Conservation (phyloP, 1,140 invertebrate species). For the Drosophila nigrodunni region DNA sequence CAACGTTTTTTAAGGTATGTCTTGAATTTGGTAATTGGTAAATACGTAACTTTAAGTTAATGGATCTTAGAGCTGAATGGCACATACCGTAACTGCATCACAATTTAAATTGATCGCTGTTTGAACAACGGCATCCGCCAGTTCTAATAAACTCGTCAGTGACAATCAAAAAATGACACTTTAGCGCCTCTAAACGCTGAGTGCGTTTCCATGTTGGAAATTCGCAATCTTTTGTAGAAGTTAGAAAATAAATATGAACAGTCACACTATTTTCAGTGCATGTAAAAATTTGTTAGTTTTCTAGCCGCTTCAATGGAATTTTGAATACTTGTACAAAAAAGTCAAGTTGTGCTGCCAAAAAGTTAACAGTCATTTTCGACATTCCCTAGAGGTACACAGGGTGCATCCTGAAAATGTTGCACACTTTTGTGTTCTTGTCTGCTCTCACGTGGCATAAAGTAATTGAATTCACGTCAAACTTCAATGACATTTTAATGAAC, state of each 20-base stretch:
- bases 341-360: neutral
- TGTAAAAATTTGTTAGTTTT: neutral
- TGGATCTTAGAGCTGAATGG: conserved; percentile 9
- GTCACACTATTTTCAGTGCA: neutral
- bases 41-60: conserved; percentile 17
- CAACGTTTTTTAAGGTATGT: too few species aligned
- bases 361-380: neutral
- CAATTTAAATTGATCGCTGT: neutral
- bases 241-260: neutral
- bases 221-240: neutral
- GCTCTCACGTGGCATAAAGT: conserved; percentile 46
- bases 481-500: conserved; percentile 67
- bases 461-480: conserved; percentile 61
- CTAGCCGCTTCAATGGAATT: neutral
- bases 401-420: neutral
- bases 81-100: conserved; percentile 4
- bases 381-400: neutral
- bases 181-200: conserved; percentile 21
- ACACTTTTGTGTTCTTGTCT: conserved; percentile 44
- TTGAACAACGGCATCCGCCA: neutral
- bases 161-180: conserved; percentile 24
- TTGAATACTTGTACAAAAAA: neutral
- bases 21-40: conserved; percentile 25
- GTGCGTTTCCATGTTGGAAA: too few species aligned
- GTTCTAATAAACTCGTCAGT: conserved; percentile 14